Conservation (phyloP, 2,888 invertebrate species). For the Piscicola geometra region DNA sequence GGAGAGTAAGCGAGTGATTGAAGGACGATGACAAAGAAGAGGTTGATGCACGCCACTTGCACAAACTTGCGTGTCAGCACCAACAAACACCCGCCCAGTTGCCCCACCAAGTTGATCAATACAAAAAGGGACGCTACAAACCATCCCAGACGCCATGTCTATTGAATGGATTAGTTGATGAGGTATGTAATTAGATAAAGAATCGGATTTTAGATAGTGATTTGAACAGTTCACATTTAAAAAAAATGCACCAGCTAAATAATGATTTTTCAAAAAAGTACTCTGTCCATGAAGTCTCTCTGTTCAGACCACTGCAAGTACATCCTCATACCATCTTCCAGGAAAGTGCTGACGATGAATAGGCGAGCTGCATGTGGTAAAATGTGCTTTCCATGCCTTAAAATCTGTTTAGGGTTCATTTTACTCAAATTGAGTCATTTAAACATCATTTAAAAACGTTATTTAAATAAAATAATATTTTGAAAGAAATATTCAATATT, state of each 20-base stretch:
- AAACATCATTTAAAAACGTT: too few species aligned
- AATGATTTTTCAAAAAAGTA: constrained; percentile 50
- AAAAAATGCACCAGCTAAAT: background rate
- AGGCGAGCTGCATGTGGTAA: constrained; percentile 90
- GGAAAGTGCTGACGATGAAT: constrained; percentile 94
- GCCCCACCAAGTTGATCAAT: constrained; percentile 86
- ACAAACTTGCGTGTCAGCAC: constrained; percentile 87
- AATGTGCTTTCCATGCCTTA: constrained; percentile 79
- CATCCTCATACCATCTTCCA: constrained; percentile 98
- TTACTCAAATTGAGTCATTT: too few species aligned
- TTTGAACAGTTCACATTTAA: background rate
- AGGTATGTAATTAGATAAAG: too few species aligned
- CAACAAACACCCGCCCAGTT: constrained; percentile 92
- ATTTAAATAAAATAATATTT: too few species aligned
- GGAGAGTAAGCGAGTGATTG: constrained; percentile 67
- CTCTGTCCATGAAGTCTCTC: constrained; percentile 92
- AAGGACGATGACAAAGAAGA: constrained; percentile 90
- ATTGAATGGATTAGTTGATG: too few species aligned
- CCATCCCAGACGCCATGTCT: constrained; percentile 85
- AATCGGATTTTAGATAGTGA: too few species aligned
- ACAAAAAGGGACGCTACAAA: constrained; percentile 92
- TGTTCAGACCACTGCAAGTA: constrained; percentile 98
- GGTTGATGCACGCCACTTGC: constrained; percentile 66
- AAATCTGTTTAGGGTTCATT: constrained; percentile 64
- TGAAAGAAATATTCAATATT: background rate